phyloP scores from a whole-genome alignment of 2,113 vertebrate genomes.

The Bettongia penicillata region DNA sequence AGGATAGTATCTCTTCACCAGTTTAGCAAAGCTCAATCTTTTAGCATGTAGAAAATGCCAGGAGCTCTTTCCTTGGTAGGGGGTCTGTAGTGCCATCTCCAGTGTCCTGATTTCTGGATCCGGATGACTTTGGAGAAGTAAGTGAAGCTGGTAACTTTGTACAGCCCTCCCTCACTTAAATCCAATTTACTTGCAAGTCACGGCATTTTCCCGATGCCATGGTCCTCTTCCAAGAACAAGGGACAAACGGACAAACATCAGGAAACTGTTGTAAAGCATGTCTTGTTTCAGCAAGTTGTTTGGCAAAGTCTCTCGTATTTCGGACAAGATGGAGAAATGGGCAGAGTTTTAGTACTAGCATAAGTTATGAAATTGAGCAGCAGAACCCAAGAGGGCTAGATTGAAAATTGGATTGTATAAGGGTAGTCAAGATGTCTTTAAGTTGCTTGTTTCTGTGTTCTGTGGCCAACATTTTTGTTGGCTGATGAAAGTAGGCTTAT shows the following conservation, averaged over 20 bases:
- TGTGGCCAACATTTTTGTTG: background rate
- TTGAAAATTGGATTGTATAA: background rate
- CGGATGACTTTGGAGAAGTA: too few relatives aligned
- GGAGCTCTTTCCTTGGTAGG: background rate
- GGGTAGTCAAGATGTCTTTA: background rate
- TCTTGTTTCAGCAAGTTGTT: background rate
- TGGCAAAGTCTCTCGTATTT: background rate
- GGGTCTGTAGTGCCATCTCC: background rate
- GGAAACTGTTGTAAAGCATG: background rate
- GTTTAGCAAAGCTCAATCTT: background rate
- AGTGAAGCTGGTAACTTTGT: too few relatives aligned
- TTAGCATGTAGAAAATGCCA: background rate
- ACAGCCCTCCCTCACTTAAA: too few relatives aligned
- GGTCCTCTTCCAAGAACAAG: background rate
- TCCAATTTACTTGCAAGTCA: too few relatives aligned
- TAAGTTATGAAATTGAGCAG: background rate
- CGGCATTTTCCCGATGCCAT: too few relatives aligned
- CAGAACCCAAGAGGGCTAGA: background rate
- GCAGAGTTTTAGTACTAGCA: background rate
- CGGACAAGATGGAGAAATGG: background rate
- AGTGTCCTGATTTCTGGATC: too few relatives aligned
- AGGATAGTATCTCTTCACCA: background rate
- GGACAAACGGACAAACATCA: too few relatives aligned
- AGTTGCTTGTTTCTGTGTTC: background rate
- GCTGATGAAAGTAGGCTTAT: background rate